phyloP scores from a whole-genome alignment of 2,113 vertebrate genomes.

The Corvus cornix region DNA sequence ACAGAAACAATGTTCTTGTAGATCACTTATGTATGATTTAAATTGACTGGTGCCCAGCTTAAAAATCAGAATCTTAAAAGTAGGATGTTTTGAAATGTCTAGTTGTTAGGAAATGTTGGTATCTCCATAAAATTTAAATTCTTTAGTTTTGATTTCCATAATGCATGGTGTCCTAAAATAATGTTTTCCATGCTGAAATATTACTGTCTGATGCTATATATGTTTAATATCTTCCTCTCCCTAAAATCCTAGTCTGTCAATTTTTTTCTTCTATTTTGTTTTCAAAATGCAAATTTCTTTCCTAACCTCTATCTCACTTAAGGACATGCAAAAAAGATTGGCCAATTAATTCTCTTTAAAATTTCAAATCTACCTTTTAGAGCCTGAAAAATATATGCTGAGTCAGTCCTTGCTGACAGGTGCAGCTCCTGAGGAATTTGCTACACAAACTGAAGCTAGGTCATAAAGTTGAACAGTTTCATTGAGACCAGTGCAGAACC shows the following conservation, averaged over 20 bases:
- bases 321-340: not conserved
- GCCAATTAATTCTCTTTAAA: not conserved
- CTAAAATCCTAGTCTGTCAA: not conserved
- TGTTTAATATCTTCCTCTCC: not conserved
- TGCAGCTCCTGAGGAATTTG: not conserved
- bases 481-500: not conserved
- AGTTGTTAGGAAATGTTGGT: not conserved
- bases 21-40: not conserved
- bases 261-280: not conserved
- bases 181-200: not conserved
- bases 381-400: not conserved
- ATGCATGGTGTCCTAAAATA: not conserved
- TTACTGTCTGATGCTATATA: not conserved
- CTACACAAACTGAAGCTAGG: not conserved
- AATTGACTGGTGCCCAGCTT: not conserved
- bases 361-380: not conserved
- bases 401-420: not conserved
- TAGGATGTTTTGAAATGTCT: not conserved
- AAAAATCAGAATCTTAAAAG: not conserved
- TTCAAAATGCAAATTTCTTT: not conserved
- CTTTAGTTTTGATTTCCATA: not conserved
- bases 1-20: not conserved
- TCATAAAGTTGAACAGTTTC: not conserved
- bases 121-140: not conserved
- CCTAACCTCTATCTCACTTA: not conserved